Evolutionary conservation across 2,888 invertebrate species (phyloP).

Genomic region (Plagodis dolabraria): DNA sequence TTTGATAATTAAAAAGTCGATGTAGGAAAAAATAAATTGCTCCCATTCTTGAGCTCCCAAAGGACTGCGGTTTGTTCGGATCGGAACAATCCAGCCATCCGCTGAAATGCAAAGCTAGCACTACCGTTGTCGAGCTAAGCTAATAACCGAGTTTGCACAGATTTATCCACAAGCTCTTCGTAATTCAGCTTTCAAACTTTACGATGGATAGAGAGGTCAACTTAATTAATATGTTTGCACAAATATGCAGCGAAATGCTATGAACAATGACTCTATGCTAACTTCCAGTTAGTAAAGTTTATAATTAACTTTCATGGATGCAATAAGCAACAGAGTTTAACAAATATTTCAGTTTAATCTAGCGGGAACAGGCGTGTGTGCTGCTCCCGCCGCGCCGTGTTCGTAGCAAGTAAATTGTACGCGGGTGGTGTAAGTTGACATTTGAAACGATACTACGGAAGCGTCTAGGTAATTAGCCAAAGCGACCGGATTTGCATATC

Average conservation of each 20-base stretch:
- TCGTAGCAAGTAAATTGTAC: slow-evolving; percentile 27
- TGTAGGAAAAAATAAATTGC: not conserved
- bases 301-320: slow-evolving; percentile 21
- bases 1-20: too few relatives aligned
- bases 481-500: slow-evolving; percentile 81
- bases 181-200: slow-evolving; percentile 43
- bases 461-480: slow-evolving; percentile 79
- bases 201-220: slow-evolving; percentile 25
- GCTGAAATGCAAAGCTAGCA: slow-evolving; percentile 11
- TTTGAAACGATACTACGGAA: slow-evolving; percentile 69
- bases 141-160: slow-evolving; percentile 63
- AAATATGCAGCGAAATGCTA: slow-evolving; percentile 1
- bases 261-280: slow-evolving; percentile 10
- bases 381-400: slow-evolving; percentile 1
- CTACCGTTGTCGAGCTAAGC: slow-evolving; percentile 60
- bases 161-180: slow-evolving; percentile 53
- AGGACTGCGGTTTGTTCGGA: not conserved
- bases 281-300: slow-evolving; percentile 17
- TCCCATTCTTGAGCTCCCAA: not conserved
- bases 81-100: slow-evolving; percentile 1
- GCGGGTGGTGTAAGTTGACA: slow-evolving; percentile 55
- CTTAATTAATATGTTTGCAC: slow-evolving; percentile 28
- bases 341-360: slow-evolving; percentile 28
- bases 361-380: slow-evolving; percentile 24
- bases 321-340: slow-evolving; percentile 17